Conservation (phyloP, 1,140 invertebrate genomes). For the Lasioglossum baleicum region DNA sequence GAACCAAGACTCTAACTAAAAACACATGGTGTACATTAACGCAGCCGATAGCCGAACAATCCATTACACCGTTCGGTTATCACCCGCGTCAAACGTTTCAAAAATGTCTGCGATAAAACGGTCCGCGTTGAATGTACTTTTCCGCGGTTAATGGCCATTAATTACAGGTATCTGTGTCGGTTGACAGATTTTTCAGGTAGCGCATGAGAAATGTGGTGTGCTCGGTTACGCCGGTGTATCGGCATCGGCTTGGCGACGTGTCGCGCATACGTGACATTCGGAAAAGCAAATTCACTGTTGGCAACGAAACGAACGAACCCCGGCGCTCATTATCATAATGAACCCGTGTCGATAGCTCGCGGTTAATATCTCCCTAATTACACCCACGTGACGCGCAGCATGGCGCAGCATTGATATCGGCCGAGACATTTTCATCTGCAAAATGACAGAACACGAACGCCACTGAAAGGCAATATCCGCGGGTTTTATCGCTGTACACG, state of each 20-base stretch:
- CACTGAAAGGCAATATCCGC: slow-evolving; percentile 32
- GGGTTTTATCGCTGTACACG: slow-evolving; percentile 50
- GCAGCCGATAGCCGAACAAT: neutral
- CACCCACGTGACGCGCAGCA: slow-evolving; percentile 25
- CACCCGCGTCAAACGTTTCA: neutral
- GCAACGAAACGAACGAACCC: neutral
- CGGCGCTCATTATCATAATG: slow-evolving; percentile 41
- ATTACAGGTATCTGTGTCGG: slow-evolving; percentile 10
- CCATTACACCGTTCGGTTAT: neutral
- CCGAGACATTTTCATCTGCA: slow-evolving; percentile 47
- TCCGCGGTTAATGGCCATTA: slow-evolving; percentile 13
- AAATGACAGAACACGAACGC: slow-evolving; percentile 48
- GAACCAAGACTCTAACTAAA: neutral
- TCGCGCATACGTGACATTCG: neutral
- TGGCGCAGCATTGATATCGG: slow-evolving; percentile 20
- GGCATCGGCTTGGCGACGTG: slow-evolving; percentile 20
- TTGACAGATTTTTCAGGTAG: neutral
- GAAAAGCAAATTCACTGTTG: neutral
- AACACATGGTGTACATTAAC: neutral
- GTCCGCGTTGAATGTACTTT: neutral
- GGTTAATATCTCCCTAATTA: slow-evolving; percentile 48
- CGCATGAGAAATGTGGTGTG: slow-evolving; percentile 7
- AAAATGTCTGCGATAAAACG: neutral
- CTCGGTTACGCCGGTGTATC: neutral
- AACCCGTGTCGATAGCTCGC: slow-evolving; percentile 38